Percentiles rank a stretch among this genome's conserved stretches.
phyloP scores from a whole-genome alignment of 2,113 vertebrate species.

The Pogonocichla stellata region DNA sequence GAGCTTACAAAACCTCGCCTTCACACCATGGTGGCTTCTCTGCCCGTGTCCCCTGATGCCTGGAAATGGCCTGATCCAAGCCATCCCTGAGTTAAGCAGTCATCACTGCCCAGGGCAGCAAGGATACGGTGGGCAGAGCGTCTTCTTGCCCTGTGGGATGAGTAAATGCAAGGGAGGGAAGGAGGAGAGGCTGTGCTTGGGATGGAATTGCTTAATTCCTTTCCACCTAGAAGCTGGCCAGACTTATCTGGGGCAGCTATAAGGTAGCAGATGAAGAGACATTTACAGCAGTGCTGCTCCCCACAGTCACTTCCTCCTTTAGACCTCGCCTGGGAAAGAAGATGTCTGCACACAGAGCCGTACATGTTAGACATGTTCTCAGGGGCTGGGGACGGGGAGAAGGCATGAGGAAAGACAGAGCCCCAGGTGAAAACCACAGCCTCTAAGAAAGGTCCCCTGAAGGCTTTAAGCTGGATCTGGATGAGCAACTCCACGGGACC shows the following conservation, averaged over 20 bases:
- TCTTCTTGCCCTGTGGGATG: neutral
- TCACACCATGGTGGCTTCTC: neutral
- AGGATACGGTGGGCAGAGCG: fast-evolving
- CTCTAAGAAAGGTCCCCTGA: neutral
- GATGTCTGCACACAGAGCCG: neutral
- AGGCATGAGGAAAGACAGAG: neutral
- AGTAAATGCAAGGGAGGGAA: neutral
- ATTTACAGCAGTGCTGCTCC: neutral
- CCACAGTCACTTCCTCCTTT: conserved; percentile 45
- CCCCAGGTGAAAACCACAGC: fast-evolving
- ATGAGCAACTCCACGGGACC: neutral
- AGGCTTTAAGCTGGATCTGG: neutral
- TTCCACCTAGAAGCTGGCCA: neutral
- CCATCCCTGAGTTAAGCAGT: neutral
- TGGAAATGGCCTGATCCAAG: neutral
- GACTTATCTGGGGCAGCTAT: neutral
- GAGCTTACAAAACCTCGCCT: neutral
- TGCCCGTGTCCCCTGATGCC: neutral
- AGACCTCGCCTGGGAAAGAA: neutral
- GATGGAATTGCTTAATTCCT: neutral
- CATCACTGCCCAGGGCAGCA: neutral
- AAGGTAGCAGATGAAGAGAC: neutral
- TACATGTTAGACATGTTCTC: neutral
- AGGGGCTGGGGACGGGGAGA: neutral
- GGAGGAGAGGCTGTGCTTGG: neutral